Evolutionary conservation across 2,113 vertebrate species (phyloP).

Genomic region (Cavia porcellus): DNA sequence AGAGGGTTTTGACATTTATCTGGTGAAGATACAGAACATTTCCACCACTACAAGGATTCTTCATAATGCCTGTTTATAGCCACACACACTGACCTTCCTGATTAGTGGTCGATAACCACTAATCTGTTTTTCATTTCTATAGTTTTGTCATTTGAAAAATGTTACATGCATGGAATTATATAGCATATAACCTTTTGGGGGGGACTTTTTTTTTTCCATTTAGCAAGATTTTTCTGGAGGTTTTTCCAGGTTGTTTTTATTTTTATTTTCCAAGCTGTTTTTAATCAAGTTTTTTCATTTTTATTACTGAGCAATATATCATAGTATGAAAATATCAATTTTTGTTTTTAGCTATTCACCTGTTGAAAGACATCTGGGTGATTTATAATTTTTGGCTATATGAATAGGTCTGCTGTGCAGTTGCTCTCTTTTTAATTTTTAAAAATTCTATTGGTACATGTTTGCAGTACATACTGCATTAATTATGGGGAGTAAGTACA

Average conservation of each 20-base stretch:
- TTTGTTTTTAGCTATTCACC: background rate
- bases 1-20: background rate
- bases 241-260: background rate
- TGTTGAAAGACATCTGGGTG: constrained; percentile 8
- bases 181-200: background rate
- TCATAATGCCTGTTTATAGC: background rate
- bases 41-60: background rate
- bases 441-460: background rate
- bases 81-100: background rate
- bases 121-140: background rate
- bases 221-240: background rate
- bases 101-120: background rate
- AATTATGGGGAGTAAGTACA: background rate
- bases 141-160: constrained; percentile 31
- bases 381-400: background rate
- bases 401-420: background rate
- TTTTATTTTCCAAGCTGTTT: background rate
- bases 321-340: background rate
- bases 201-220: background rate
- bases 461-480: background rate
- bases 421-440: background rate
- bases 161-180: background rate
- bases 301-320: constrained; percentile 5
- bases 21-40: background rate
- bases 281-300: background rate